Percentiles rank a stretch among this genome's conserved stretches.
Conservation (phyloP, 2,888 invertebrate genomes). For the Odontocolon sp. region DNA sequence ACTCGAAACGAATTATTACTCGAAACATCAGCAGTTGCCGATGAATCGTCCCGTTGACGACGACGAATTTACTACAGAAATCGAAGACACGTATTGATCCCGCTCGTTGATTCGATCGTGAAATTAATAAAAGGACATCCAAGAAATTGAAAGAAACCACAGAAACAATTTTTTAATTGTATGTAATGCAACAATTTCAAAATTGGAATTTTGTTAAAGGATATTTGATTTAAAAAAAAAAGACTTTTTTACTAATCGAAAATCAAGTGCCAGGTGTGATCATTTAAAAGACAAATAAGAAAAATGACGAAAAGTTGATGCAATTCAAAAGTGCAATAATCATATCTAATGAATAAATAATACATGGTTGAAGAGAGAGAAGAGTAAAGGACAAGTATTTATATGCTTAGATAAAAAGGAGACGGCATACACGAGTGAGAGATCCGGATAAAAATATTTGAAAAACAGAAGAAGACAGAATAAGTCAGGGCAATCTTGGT, state of each 20-base stretch:
- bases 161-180: no score
- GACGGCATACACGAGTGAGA: no score
- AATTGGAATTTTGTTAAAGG: no score
- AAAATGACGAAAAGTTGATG: not conserved
- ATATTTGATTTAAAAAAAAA: no score
- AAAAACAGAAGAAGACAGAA: slow-evolving; percentile 7
- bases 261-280: not conserved
- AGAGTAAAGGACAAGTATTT: no score
- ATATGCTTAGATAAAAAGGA: no score
- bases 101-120: not conserved
- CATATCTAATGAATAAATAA: slow-evolving; percentile 18
- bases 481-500: not conserved
- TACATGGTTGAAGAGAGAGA: no score
- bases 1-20: no score
- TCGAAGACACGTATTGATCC: not conserved
- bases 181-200: no score
- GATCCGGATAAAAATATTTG: no score
- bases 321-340: not conserved
- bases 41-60: slow-evolving; percentile 15
- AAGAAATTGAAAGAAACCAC: not conserved
- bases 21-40: slow-evolving; percentile 1
- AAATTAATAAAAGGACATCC: not conserved
- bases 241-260: not conserved
- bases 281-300: no score
- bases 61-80: not conserved